Base-by-base conservation (phyloP, 2,888 invertebrate genomes). In the Pollenia angustigena region DNA sequence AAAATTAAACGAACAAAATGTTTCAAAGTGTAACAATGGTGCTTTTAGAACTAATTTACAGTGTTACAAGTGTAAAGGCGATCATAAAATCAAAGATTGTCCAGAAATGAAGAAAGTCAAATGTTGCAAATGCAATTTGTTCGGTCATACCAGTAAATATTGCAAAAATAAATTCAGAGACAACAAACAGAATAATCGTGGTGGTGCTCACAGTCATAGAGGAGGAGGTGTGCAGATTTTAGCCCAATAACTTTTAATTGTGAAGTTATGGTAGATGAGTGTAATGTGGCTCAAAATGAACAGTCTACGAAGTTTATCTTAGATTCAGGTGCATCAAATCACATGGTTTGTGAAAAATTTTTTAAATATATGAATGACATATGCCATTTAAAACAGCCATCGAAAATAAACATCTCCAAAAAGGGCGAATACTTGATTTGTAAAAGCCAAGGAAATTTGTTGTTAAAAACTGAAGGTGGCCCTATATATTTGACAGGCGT, bases 41-140 rank as follows among this genome's bases (percentile, higher is more conserved):
- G 64, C 40, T 40, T 75, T 75, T 50, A 48, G 40, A 6, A n/a
- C 48, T 42, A 50, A 11, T 62, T 42, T 71, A 44, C 54, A 72
- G n/a, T 72, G 75, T 18, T 64, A 76, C 52, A 76, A 64, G 66
- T 64, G 76, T 12, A 64, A 76, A 56, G 32, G 42, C 4, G 80
- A 62, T 4, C 69, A 79, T 50, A 69, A 60, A n/a, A 50, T 60
- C 7, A 50, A 40, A 60, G 60, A 79, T 11, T 58, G 46, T 50
- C 50, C 58, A 46, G 23, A 8, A 10, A 79, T 68, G 78, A 78
- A 58, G 4, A 68, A 78, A 10, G 4, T 58, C 12, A 58, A 58
- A 16, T 58, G 50, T 62, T 64, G 44, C 32, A 62, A n/a, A 8
- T 64, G 54, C n/a, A n/a, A n/a, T n/a, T n/a, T n/a, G n/a, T n/a